These are phyloP conservation scores for Acipenser transmontanus DNA, from an alignment of 2,797 vertebrate species.

Conservation along the genomic window DNA sequence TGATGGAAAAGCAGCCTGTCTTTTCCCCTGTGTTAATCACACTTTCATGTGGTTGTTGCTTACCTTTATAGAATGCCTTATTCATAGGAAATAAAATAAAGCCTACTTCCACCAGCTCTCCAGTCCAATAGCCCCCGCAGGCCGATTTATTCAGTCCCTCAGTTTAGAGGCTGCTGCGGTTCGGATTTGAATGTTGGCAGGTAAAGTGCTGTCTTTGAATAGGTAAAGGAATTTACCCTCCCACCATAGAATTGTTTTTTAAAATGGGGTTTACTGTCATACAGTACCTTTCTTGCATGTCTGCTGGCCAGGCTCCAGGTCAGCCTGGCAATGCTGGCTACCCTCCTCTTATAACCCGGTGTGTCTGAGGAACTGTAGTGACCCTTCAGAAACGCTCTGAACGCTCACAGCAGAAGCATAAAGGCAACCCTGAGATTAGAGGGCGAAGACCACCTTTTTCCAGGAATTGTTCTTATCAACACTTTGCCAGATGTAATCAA, in stretches of 20 bases:
- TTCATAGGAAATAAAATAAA: no score
- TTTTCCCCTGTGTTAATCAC: no score
- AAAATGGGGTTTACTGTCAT: not conserved
- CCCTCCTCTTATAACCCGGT: slow-evolving; percentile 17
- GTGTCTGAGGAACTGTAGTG: slow-evolving; percentile 24
- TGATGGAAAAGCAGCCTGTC: no score
- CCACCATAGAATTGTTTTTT: no score
- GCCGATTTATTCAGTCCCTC: no score
- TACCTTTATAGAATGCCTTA: no score
- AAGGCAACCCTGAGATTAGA: not conserved
- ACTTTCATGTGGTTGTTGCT: no score
- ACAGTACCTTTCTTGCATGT: slow-evolving; percentile 14
- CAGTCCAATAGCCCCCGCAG: no score
- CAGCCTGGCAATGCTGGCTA: slow-evolving; percentile 25
- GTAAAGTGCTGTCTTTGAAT: no score
- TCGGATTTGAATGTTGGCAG: not conserved
- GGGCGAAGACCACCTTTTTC: not conserved
- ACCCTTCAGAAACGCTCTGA: slow-evolving; percentile 9
- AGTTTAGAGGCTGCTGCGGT: not conserved
- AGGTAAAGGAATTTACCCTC: no score
- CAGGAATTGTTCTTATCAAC: not conserved
- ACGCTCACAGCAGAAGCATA: not conserved
- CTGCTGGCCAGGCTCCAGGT: slow-evolving; percentile 18
- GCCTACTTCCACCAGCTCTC: no score
- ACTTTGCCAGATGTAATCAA: slow-evolving; percentile 1